Percentiles rank a stretch among this genome's conserved stretches.
These are phyloP conservation scores for Oxyruncus cristatus DNA, from an alignment of 2,113 vertebrate genomes.

Conservation along the genomic window DNA sequence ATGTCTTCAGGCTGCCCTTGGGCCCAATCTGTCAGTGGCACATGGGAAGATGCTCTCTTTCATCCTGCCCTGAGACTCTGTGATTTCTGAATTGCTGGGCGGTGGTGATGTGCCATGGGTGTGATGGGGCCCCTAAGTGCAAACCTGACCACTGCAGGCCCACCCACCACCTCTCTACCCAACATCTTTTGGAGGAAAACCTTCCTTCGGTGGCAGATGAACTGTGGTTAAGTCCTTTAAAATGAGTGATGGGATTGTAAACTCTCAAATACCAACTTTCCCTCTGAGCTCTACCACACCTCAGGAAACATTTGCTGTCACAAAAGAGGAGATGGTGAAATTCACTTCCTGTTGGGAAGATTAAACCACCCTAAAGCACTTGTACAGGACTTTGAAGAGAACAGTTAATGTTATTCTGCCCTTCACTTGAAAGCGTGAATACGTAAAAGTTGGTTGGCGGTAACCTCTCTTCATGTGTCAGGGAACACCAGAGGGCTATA, in stretches of 20 bases:
- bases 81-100: background rate
- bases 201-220: background rate
- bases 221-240: background rate
- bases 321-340: background rate
- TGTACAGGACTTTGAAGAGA: background rate
- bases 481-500: constrained; percentile 58
- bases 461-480: constrained; percentile 31
- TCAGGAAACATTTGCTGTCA: background rate
- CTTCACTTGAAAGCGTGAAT: constrained; percentile 14
- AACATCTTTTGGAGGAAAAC: background rate
- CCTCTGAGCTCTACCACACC: background rate
- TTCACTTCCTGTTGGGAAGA: background rate
- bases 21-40: background rate
- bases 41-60: background rate
- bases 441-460: constrained; percentile 29
- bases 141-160: background rate
- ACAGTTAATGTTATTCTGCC: constrained; percentile 12
- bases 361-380: background rate
- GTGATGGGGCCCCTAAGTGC: background rate
- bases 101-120: background rate
- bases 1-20: background rate
- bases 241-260: background rate
- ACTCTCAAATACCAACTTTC: background rate
- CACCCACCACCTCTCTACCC: accelerated
- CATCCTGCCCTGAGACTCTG: too few species aligned